A percentile compares a stretch with the other conserved stretches of the same genome.
These are phyloP conservation scores for Hesperophylax magnus DNA, from an alignment of 1,140 invertebrate species.

Conservation along the genomic window DNA sequence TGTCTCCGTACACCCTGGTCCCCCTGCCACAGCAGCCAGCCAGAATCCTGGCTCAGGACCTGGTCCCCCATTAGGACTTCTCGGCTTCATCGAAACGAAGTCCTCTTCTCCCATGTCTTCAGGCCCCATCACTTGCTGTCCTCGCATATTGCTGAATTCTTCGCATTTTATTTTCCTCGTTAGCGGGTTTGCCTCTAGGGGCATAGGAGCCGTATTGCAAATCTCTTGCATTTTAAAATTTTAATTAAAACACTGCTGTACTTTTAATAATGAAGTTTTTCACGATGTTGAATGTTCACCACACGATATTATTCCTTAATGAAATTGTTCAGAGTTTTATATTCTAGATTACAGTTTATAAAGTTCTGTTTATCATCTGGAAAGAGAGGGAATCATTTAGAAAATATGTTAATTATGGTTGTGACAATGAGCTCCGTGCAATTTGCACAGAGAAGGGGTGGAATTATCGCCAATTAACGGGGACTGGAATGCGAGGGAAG, in stretches of 20 bases:
- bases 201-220: slow-evolving; percentile 69
- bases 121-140: slow-evolving; percentile 65
- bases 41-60: slow-evolving; percentile 69
- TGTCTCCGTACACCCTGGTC: slow-evolving; percentile 77
- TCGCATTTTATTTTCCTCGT: slow-evolving; percentile 71
- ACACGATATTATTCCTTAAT: slow-evolving; percentile 16
- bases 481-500: slow-evolving; percentile 30
- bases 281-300: slow-evolving; percentile 12
- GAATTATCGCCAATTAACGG: slow-evolving; percentile 55
- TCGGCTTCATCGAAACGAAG: slow-evolving; percentile 66
- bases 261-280: slow-evolving; percentile 5
- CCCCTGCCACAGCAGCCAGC: slow-evolving; percentile 66
- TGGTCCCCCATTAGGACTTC: slow-evolving; percentile 64
- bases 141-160: slow-evolving; percentile 64
- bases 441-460: slow-evolving; percentile 36
- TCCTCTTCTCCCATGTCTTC: slow-evolving; percentile 70
- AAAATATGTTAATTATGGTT: slow-evolving; percentile 48
- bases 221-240: slow-evolving; percentile 67
- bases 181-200: slow-evolving; percentile 68
- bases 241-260: slow-evolving; percentile 6
- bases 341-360: neutral
- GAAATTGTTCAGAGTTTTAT: slow-evolving; percentile 17
- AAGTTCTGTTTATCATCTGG: slow-evolving; percentile 26
- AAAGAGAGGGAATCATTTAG: slow-evolving; percentile 20
- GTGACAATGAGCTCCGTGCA: slow-evolving; percentile 43